Evolutionary conservation across 1,140 invertebrate genomes (phyloP), one percentile per base, ranked within the genome.

Genomic region (Planococcus citri): DNA sequence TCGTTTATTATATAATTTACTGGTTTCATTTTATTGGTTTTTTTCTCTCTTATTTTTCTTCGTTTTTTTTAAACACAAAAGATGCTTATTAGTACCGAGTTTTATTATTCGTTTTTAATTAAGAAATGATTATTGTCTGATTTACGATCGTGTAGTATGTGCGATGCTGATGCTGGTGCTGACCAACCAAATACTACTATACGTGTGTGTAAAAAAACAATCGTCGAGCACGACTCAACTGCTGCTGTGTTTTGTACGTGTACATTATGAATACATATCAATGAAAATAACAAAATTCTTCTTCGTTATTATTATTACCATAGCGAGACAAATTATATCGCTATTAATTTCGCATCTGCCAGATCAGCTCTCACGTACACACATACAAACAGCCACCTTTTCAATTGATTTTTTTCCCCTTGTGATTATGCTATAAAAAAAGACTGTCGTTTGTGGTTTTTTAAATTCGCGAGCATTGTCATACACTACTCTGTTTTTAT

Each of bases 101-200:
- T 51, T 51, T 51, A 51, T 51, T 51, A 51, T 51, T 51, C 41
- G 41, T 51, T 51, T 51, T 51, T 51, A 51, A 51, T 51, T 51
- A 51, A 51, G 41, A 20, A 51, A 51, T 51, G 41, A 51, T 51
- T 51, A 51, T 51, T 51, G 41, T 51, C 41, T 51, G 41, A 51
- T 51, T 51, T 51, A 51, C 41, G 41, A 51, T 51, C 41, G 41
- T 51, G 41, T 20, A 20, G 33, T 37, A 37, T 14, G 33, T 37
- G 33, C 14, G 14, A 8, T 37, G 33, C n/a, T 8, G 33, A 14
- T 37, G 14, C 14, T 37, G 33, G 33, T 37, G 14, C 33, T n/a
- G n/a, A n/a, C n/a, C n/a, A n/a, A n/a, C n/a, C n/a, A n/a, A n/a
- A n/a, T n/a, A n/a, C n/a, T n/a, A n/a, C n/a, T n/a, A n/a, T n/a